Percentiles rank a stretch among this genome's conserved stretches.
Conservation (phyloP, 2,888 invertebrate species). For the Noctuana brunneofusca region DNA sequence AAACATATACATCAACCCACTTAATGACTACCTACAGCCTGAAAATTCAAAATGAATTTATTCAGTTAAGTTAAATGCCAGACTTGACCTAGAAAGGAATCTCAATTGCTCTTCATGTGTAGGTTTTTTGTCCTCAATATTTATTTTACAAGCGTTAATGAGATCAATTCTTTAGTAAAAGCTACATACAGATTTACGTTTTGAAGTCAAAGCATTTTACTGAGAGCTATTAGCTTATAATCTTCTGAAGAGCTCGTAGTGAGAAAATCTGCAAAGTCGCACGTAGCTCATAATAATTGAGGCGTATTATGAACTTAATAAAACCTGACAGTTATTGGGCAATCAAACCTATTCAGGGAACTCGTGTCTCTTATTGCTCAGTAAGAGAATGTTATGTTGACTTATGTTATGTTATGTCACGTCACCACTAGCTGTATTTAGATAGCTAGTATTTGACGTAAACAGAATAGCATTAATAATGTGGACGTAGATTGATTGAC, state of each 20-base stretch:
- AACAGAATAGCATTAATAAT: no score
- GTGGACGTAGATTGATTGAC: no score
- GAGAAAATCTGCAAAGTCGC: neutral
- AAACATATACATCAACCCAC: constrained; percentile 6
- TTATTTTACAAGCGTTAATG: constrained; percentile 15
- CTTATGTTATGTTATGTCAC: no score
- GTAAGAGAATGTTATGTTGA: no score
- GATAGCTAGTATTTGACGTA: no score
- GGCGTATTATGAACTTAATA: no score
- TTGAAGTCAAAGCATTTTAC: neutral
- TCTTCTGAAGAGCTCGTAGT: neutral
- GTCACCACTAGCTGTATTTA: no score
- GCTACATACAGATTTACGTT: neutral
- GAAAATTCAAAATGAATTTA: constrained; percentile 35
- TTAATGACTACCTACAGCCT: constrained; percentile 27
- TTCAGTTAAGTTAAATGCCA: constrained; percentile 34
- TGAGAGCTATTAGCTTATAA: neutral
- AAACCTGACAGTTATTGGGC: no score
- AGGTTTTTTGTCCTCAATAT: constrained; percentile 25
- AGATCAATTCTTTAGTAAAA: constrained; percentile 6
- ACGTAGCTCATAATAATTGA: no score
- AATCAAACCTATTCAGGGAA: no score
- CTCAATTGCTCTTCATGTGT: constrained; percentile 24
- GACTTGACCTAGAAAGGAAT: constrained; percentile 34
- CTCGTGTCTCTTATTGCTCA: no score